Conservation (phyloP, 2,888 invertebrate species). For the Rhingia campestris region DNA sequence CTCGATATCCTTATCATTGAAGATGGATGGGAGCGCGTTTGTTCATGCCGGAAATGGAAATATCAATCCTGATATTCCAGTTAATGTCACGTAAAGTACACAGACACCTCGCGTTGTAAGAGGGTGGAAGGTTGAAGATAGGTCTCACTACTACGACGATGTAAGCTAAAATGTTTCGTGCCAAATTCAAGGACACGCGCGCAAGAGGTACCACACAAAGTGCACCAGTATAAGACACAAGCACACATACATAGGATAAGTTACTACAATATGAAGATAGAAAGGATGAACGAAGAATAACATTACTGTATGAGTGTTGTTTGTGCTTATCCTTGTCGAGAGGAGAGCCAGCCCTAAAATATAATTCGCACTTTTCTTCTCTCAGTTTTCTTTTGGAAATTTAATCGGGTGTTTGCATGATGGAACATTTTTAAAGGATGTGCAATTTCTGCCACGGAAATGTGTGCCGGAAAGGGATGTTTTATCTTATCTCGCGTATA, state of each 20-base stretch:
- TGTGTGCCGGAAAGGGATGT: slow-evolving; percentile 65
- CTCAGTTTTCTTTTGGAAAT: slow-evolving; percentile 38
- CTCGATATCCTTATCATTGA: slow-evolving; percentile 7
- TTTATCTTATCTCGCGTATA: slow-evolving; percentile 41
- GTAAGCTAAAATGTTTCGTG: slow-evolving; percentile 25
- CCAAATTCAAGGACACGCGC: slow-evolving; percentile 34
- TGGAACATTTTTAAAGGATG: slow-evolving; percentile 67
- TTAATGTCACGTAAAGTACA: slow-evolving; percentile 36
- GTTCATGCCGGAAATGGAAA: slow-evolving; percentile 37
- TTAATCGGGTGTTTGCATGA: slow-evolving; percentile 69
- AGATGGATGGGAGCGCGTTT: slow-evolving; percentile 10
- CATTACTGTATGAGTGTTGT: slow-evolving; percentile 9
- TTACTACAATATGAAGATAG: neutral
- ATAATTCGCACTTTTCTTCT: slow-evolving; percentile 54
- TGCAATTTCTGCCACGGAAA: slow-evolving; percentile 69
- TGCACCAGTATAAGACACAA: slow-evolving; percentile 30
- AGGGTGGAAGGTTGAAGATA: neutral
- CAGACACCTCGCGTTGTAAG: neutral
- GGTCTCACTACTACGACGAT: neutral
- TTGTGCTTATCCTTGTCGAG: slow-evolving; percentile 50
- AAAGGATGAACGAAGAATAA: slow-evolving; percentile 4
- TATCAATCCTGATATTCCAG: slow-evolving; percentile 53
- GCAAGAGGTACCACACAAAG: slow-evolving; percentile 14
- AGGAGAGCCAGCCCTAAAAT: slow-evolving; percentile 47
- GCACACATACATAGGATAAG: neutral